Evolutionary conservation across 2,113 vertebrate species (phyloP), one percentile per base, ranked within the genome.

Genomic region (Scytalopus superciliaris): DNA sequence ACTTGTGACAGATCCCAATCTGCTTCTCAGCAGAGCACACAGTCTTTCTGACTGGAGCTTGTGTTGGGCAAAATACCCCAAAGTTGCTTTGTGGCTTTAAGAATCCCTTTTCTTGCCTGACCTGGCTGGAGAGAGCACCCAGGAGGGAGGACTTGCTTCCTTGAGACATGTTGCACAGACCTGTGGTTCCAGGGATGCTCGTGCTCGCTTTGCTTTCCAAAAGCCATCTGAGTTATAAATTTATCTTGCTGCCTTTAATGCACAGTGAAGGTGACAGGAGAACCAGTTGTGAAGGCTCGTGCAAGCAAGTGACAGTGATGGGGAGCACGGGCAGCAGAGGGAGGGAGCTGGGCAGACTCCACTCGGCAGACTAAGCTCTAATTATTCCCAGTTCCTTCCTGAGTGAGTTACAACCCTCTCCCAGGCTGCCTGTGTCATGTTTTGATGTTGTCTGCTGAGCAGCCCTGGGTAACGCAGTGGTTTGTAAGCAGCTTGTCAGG

Each of bases 111-210:
- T 42, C 40, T 47, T 16, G 14, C 14, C 67, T 37, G 25, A 10
- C 31, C 31, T 85, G 2, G 0, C 40, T 52, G 67, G 8, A 53
- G 64, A 18, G n/a, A 72, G 14, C 62, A 2, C 11, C 16, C 0
- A 0, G 15, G 57, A 60, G 27, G 0, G 2, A 80, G 47, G 30
- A 49, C 59, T 37, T 25, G 72, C 66, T 42, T 55, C n/a, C 69
- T 15, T 5, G 40, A 47, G 76, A 12, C 0, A 2, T 3, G 1
- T 35, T 7, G 14, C 49, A 17, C 14, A 3, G 23, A 4, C 0
- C 0, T 12, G n/a, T 6, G 4, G 2, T 52, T 81, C 69, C 60
- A 69, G 87, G 49, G 52, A 18, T 78, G 56, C 30, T 87, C 1
- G 0, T 6, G 14, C 23, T 87, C 33, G 39, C 49, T 75, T 37